Base-by-base conservation (phyloP, 2,113 vertebrate genomes). In the Fregetta grallaria region DNA sequence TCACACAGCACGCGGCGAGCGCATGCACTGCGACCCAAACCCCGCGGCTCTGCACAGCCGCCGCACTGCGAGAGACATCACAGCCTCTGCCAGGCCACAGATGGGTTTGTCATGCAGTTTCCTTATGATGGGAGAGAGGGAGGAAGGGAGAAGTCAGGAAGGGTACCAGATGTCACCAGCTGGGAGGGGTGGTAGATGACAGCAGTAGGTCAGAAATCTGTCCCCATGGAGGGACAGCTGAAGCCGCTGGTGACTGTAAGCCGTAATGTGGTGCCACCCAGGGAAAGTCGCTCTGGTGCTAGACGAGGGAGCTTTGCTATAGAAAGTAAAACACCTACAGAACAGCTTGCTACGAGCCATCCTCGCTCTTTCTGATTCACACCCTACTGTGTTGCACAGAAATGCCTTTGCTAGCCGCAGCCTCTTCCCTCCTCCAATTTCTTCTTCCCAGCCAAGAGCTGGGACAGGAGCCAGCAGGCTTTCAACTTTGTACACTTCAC, bases 381-480 rank as follows among this genome's bases (percentile, higher is more conserved):
- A 77, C 36, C n/a, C 27, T 12, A 4, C n/a, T 0, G 2, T 0
- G 34, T 2, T 6, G 79, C 62, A 6, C 62, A 75, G 77, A 71
- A 71, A 45, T 23, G 66, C 74, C 67, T 93, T 40, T 36, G 83
- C 78, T 77, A 52, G 74, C 71, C 10, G 2, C 78, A 40, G 55
- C 30, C 75, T 65, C 86, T 63, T 74, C 45, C 76, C 80, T 65
- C 72, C 90, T 94, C 66, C 66, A 0, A 10, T 42, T 58, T 10
- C 25, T 40, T 53, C 59, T n/a, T 27, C 55, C 55, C 72, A 86
- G 79, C 76, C 79, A 66, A 45, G 79, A 71, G 89, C 95, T n/a
- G 86, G 86, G 80, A 53, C 32, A 16, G 68, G 25, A 94, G 91
- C 92, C 94, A 97, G 89, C 68, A 68, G 68, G 13, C 36, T 79